A percentile compares a stretch with the other conserved stretches of the same genome.
These are phyloP conservation scores for Centropristis striata DNA, from an alignment of 2,113 vertebrate genomes.

Conservation along the genomic window DNA sequence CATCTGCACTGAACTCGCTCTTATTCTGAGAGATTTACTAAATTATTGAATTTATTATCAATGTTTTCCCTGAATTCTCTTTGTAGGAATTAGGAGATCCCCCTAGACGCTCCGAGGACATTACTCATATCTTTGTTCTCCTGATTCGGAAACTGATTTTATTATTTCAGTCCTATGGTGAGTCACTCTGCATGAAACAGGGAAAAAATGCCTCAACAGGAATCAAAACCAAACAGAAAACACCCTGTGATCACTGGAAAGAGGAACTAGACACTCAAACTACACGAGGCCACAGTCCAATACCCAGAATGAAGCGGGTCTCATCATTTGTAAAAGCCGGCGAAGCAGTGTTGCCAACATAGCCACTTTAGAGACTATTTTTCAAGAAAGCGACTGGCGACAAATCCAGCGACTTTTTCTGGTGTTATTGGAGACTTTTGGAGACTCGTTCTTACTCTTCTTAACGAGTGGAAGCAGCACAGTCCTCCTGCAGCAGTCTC, in stretches of 20 bases:
- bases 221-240: constrained; percentile 25
- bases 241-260: constrained; percentile 14
- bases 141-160: constrained; percentile 5
- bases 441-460: no score
- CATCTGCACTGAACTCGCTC: no score
- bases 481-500: no score
- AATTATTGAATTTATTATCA: background rate
- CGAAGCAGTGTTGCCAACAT: no score
- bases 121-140: background rate
- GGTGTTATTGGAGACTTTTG: no score
- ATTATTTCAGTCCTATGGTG: constrained; percentile 3
- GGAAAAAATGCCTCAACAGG: background rate
- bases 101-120: background rate
- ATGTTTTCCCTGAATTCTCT: background rate
- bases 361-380: no score
- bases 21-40: background rate
- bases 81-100: background rate
- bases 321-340: no score
- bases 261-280: background rate
- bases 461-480: no score
- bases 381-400: no score
- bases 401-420: no score
- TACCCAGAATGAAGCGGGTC: no score
- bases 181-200: constrained; percentile 20
- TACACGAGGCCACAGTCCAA: no score